Evolutionary conservation across 2,888 invertebrate species (phyloP), one percentile per base, ranked within the genome.

Genomic region (Exephanes ischioxanthus): DNA sequence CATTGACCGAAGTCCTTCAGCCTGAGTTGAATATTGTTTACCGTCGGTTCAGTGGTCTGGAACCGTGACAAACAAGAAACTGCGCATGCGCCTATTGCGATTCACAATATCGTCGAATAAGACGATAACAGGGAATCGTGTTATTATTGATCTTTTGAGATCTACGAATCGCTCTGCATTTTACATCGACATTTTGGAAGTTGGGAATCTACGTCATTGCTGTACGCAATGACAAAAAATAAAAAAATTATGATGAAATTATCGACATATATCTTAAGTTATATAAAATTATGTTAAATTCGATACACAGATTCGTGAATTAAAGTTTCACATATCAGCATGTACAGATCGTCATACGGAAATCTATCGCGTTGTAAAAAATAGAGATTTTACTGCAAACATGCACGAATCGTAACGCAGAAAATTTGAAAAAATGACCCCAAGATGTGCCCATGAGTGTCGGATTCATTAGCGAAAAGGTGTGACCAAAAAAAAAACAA

Each of bases 1-100:
- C 41, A 9, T 11, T 41, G 41, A 41, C 41, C 41, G 11, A 41
- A 11, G 41, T 41, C 11, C 41, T 11, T 41, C 41, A 41, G 41
- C 41, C 9, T 41, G 41, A 11, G 11, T 3, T 41, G 41, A 41
- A 79, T 79, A 61, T 79, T 71, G 80, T 85, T 76, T 45, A 73
- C 78, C 53, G 41, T 82, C 71, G 41, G 66, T 79, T 71, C 48
- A 22, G 22, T 45, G 58, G 41, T 76, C 30, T 48, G 11, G 22
- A 22, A 51, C 63, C 55, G 73, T 16, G 68, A 79, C 78, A 75
- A 70, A 48, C 26, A 81, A 41, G 33, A 75, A 71, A 77, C 66
- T 26, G 53, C 66, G 19, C 26, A 72, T 58, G 41, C 14, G n/a
- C 2, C 30, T 30, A 73, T 72, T 70, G 68, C 30, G 53, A 55